Evolutionary conservation across 2,888 invertebrate genomes (phyloP).

Genomic region (Blomia tropicalis): DNA sequence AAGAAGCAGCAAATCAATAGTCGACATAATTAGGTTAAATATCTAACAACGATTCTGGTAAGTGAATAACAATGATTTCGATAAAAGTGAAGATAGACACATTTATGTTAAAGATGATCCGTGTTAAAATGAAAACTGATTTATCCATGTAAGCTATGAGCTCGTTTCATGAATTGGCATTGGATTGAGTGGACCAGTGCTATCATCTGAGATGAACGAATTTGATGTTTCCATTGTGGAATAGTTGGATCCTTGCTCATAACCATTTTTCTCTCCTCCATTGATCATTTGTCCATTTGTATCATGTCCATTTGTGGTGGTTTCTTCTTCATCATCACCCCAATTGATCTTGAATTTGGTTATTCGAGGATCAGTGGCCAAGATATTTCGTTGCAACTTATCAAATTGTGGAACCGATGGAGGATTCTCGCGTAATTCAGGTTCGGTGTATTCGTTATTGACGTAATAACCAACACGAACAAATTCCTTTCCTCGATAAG

Average conservation of each 20-base stretch:
- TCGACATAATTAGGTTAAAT: no score
- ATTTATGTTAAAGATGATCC: no score
- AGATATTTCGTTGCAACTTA: conserved; percentile 62
- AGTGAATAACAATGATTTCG: no score
- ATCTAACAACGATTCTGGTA: no score
- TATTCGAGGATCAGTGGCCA: conserved; percentile 79
- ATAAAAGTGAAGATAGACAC: no score
- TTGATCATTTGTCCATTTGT: neutral
- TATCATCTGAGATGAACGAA: conserved; percentile 10
- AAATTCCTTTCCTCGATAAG: conserved; percentile 80
- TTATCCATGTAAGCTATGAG: no score
- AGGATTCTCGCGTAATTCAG: conserved; percentile 80
- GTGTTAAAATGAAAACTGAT: no score
- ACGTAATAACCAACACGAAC: conserved; percentile 96
- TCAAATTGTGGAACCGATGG: conserved; percentile 82
- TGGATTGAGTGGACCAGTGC: conserved; percentile 12
- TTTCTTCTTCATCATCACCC: conserved; percentile 41
- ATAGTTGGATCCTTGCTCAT: neutral
- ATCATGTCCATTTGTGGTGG: neutral
- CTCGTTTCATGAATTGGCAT: neutral
- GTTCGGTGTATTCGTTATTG: conserved; percentile 87
- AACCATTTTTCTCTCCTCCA: neutral
- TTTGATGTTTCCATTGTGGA: conserved; percentile 4
- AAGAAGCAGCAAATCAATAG: no score
- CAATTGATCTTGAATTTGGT: conserved; percentile 94